These are phyloP conservation scores for Corydoras maculifer DNA, from an alignment of 2,113 vertebrate species.

Conservation along the genomic window DNA sequence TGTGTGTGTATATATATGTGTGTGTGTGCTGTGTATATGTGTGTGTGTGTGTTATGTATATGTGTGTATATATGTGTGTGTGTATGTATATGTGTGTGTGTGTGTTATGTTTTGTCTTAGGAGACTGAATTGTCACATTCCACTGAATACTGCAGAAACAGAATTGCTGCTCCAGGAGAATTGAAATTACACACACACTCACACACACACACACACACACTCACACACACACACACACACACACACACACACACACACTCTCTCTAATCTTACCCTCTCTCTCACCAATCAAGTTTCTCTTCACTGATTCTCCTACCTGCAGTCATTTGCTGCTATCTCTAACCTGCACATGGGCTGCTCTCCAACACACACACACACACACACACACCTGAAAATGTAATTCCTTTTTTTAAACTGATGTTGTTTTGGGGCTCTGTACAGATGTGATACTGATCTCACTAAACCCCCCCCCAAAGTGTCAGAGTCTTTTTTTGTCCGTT, in stretches of 20 bases:
- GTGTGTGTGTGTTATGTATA: constrained; percentile 3
- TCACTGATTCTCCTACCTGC: constrained; percentile 24
- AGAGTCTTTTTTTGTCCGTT: too few relatives aligned
- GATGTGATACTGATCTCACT: too few relatives aligned
- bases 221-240: constrained; percentile 7
- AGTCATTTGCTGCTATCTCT: constrained; percentile 31
- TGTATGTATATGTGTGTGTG: constrained; percentile 4
- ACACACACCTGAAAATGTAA: not conserved
- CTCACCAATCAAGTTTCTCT: constrained; percentile 9
- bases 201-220: not conserved
- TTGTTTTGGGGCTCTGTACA: too few relatives aligned
- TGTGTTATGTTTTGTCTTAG: not conserved
- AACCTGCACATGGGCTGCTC: not conserved
- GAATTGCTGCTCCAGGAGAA: not conserved
- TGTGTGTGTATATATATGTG: too few relatives aligned
- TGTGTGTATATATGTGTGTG: constrained; percentile 16
- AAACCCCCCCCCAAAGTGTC: too few relatives aligned
- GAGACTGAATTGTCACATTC: constrained; percentile 4
- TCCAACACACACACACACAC: not conserved
- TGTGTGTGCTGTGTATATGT: constrained; percentile 9
- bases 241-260: constrained; percentile 20
- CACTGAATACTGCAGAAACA: not conserved
- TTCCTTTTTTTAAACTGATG: too few relatives aligned
- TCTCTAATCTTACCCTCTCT: constrained; percentile 31
- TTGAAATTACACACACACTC: constrained; percentile 8